Conservation (phyloP, 2,797 vertebrate species). For the Megalops cyprinoides region DNA sequence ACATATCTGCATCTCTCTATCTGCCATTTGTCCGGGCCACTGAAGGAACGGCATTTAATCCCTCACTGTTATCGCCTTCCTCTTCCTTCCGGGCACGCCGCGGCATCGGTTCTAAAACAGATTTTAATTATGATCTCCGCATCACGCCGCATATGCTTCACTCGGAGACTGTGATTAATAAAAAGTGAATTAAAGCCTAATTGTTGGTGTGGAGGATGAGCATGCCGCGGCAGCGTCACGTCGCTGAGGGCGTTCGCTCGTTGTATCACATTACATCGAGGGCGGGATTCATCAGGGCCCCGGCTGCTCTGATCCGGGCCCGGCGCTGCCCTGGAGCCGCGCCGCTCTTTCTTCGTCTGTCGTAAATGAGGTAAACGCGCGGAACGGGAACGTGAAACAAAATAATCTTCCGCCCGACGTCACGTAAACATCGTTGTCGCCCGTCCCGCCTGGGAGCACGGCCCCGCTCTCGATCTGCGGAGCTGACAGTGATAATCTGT, state of each 20-base stretch:
- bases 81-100: constrained; percentile 53
- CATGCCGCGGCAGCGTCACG: constrained; percentile 24
- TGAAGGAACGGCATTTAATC: constrained; percentile 19
- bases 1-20: background rate
- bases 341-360: constrained; percentile 49
- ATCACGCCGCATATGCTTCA: constrained; percentile 69
- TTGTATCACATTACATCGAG: constrained; percentile 40
- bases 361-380: constrained; percentile 41
- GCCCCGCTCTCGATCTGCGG: background rate
- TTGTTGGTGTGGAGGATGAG: constrained; percentile 70
- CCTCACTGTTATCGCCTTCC: constrained; percentile 59
- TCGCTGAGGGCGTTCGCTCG: constrained; percentile 28
- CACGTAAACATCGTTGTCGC: background rate
- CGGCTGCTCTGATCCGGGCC: constrained; percentile 40
- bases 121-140: constrained; percentile 80
- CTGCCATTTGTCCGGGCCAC: constrained; percentile 18
- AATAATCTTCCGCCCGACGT: background rate
- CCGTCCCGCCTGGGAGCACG: background rate
- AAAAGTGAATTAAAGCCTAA: constrained; percentile 75
- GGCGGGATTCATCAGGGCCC: constrained; percentile 9
- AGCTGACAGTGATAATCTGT: background rate
- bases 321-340: constrained; percentile 30
- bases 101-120: constrained; percentile 74
- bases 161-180: constrained; percentile 73
- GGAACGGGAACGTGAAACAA: constrained; percentile 10